Evolutionary conservation across 2,797 vertebrate genomes (phyloP), one percentile per base, ranked within the genome.

Genomic region (Chloroceryle inda): DNA sequence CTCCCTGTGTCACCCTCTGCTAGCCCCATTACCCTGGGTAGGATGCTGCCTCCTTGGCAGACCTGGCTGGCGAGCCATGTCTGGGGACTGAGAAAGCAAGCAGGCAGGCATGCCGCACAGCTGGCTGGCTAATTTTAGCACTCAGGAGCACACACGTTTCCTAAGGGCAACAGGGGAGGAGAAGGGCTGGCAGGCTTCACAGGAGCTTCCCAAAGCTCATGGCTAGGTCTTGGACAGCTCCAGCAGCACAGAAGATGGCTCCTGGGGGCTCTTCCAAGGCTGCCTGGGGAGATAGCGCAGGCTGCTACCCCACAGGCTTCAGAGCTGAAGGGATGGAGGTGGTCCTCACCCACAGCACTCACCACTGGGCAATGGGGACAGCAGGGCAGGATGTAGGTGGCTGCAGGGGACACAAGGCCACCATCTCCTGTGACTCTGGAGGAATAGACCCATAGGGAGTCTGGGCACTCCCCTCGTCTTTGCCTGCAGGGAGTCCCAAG

Each of bases 101-200:
- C 76, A 31, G 87, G 92, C 55, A 42, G 61, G 79, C 1, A 3
- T 88, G 90, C 59, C 0, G 1, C 89, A 52, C 94, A 92, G 96
- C 96, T 88, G 91, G 76, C 87, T 69, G 67, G 62, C 91, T 96
- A 94, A 95, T 94, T 95, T 89, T 96, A 96, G 95, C 15, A 0
- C 50, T 73, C 50, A 58, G 95, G 72, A 95, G 85, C 81, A 72
- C 72, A 89, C 0, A 0, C 5, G 0, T 94, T 91, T 96, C 87
- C 77, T 81, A 85, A 88, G 94, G 81, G 64, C 33, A 73, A 62
- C 69, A 85, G 82, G 71, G 59, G 55, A 91, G 40, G 52, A 47
- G 17, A 84, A 49, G 75, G 78, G 59, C 58, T 95, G 58, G 59
- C 47, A 84, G 37, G 38, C 91, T 92, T 87, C 69, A 53, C 31